phyloP scores from a whole-genome alignment of 2,888 invertebrate genomes.

The Aleiodes testaceus region DNA sequence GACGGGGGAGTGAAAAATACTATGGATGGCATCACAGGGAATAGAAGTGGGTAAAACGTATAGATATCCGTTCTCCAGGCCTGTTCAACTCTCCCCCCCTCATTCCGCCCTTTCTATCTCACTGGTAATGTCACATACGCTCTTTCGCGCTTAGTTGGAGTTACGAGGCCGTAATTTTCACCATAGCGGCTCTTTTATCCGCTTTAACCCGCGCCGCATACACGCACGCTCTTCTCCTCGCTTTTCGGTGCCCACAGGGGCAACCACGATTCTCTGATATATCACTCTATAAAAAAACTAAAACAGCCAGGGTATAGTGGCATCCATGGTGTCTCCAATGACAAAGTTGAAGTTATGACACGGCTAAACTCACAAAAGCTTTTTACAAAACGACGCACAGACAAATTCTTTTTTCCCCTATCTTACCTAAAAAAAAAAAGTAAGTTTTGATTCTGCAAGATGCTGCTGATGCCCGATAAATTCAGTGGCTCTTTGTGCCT shows the following conservation, averaged over 20 bases:
- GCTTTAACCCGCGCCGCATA: slow-evolving; percentile 48
- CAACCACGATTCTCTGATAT: slow-evolving; percentile 39
- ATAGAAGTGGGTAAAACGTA: slow-evolving; percentile 31
- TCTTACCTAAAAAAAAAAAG: background rate
- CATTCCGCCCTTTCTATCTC: slow-evolving; percentile 13
- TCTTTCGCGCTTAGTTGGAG: slow-evolving; percentile 68
- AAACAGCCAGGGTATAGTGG: slow-evolving; percentile 19
- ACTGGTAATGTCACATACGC: slow-evolving; percentile 60
- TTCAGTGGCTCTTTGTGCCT: background rate
- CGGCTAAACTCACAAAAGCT: slow-evolving; percentile 69
- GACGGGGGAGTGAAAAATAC: slow-evolving; percentile 2
- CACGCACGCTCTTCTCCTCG: slow-evolving; percentile 33
- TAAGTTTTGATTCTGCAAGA: slow-evolving; percentile 23
- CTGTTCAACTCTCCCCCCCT: background rate
- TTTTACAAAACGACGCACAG: slow-evolving; percentile 65
- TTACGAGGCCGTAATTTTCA: slow-evolving; percentile 68
- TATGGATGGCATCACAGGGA: background rate
- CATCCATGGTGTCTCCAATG: slow-evolving; percentile 43
- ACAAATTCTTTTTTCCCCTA: background rate
- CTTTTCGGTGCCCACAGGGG: slow-evolving; percentile 24
- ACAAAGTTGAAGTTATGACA: slow-evolving; percentile 68
- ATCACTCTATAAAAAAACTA: background rate
- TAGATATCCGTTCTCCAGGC: slow-evolving; percentile 21
- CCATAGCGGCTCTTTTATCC: slow-evolving; percentile 53
- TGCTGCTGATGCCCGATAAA: slow-evolving; percentile 11